Evolutionary conservation across 2,888 invertebrate genomes (phyloP).

Genomic region (Drosophila picticornis): DNA sequence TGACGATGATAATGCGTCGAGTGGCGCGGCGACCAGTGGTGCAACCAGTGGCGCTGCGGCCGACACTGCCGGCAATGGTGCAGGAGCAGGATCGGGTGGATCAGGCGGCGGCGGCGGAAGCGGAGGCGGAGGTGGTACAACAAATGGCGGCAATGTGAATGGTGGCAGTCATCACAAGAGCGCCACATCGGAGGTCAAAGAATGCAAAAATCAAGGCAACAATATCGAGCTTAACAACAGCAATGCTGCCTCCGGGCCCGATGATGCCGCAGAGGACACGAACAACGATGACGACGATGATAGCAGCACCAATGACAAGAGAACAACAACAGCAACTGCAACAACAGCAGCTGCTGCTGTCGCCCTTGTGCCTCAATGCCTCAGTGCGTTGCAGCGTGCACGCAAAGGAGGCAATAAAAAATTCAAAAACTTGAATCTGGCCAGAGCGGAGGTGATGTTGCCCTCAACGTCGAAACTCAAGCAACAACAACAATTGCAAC

Average conservation of each 20-base stretch:
- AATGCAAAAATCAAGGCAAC: conserved; percentile 56
- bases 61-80: conserved; percentile 32
- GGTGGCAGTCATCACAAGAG: conserved; percentile 59
- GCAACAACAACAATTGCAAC: conserved; percentile 70
- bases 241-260: conserved; percentile 15
- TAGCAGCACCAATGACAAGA: conserved; percentile 63
- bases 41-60: conserved; percentile 29
- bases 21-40: conserved; percentile 48
- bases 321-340: conserved; percentile 23
- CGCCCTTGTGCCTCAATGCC: conserved; percentile 34
- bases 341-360: conserved; percentile 15
- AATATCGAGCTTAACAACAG: conserved; percentile 24
- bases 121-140: conserved; percentile 33
- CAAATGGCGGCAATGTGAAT: conserved; percentile 53
- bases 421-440: conserved; percentile 83
- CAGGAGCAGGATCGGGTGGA: conserved; percentile 2
- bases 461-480: conserved; percentile 83
- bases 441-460: conserved; percentile 82
- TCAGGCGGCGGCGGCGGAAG: conserved; percentile 9
- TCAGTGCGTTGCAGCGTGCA: conserved; percentile 65
- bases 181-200: conserved; percentile 38
- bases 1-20: conserved; percentile 74
- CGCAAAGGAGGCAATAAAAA: conserved; percentile 79
- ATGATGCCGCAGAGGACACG: conserved; percentile 46
- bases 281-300: conserved; percentile 64